Conservation (phyloP, 2,888 invertebrate genomes). For the Tubulanus polymorphus region DNA sequence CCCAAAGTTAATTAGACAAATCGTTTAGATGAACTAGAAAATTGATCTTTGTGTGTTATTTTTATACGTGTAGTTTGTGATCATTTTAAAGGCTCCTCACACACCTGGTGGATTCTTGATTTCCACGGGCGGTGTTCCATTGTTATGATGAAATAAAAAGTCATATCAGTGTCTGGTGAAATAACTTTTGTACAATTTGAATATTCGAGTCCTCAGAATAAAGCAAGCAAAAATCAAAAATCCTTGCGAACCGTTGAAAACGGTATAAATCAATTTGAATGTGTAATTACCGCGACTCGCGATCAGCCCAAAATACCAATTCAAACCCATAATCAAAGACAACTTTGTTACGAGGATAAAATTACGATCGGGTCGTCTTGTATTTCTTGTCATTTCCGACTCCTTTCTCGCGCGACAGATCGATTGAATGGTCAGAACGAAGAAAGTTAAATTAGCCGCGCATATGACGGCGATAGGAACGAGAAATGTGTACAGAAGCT, state of each 20-base stretch:
- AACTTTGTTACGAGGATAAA: background rate
- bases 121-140: too few species aligned
- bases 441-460: background rate
- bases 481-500: background rate
- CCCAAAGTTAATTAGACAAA: too few species aligned
- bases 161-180: too few species aligned
- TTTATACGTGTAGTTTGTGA: too few species aligned
- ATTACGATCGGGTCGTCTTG: background rate
- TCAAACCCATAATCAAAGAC: background rate
- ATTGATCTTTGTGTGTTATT: too few species aligned
- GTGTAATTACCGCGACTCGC: background rate
- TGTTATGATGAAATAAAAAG: too few species aligned
- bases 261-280: background rate
- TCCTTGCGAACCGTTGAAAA: background rate
- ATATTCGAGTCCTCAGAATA: background rate
- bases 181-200: too few species aligned
- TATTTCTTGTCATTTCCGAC: background rate
- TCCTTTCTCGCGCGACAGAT: background rate
- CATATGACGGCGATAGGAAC: background rate
- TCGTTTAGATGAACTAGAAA: too few species aligned
- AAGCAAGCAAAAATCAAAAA: background rate
- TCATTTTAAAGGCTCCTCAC: too few species aligned
- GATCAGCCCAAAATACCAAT: background rate
- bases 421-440: background rate
- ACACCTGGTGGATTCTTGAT: too few species aligned